Conservation (phyloP, 2,888 invertebrate genomes). For the Drosophila nr. medialis region DNA sequence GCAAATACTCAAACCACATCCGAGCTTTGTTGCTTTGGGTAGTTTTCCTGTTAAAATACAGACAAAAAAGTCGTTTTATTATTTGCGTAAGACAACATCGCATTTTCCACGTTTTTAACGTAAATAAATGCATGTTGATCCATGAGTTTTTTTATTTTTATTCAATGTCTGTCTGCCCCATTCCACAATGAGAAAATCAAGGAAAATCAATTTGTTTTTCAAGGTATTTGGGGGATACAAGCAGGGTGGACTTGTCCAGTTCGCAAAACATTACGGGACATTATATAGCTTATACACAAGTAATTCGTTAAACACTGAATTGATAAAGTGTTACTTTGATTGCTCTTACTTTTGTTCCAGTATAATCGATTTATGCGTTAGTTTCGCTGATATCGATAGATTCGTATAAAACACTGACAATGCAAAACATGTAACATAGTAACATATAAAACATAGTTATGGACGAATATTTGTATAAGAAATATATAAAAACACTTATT, state of each 20-base stretch:
- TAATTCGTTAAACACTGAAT: background rate
- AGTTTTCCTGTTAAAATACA: background rate
- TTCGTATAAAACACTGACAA: too few relatives aligned
- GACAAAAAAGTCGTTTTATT: background rate
- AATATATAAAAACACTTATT: background rate
- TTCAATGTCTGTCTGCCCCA: background rate
- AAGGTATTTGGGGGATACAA: background rate
- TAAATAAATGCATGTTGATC: background rate
- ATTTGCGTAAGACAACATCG: background rate
- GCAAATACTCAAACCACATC: background rate
- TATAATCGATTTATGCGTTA: background rate
- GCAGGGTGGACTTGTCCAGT: background rate
- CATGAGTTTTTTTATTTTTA: background rate
- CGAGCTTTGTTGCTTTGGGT: background rate
- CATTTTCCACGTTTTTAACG: background rate
- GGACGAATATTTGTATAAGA: background rate
- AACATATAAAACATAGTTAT: too few relatives aligned
- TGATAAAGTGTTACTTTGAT: background rate
- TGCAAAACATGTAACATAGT: too few relatives aligned
- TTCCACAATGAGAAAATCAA: background rate
- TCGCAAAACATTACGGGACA: background rate
- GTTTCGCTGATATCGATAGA: background rate
- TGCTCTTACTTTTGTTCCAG: background rate
- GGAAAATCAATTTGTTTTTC: background rate
- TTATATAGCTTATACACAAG: background rate